A percentile compares a stretch with the other conserved stretches of the same genome.
phyloP scores from a whole-genome alignment of 2,888 invertebrate species.

The Mythimna lalbum region DNA sequence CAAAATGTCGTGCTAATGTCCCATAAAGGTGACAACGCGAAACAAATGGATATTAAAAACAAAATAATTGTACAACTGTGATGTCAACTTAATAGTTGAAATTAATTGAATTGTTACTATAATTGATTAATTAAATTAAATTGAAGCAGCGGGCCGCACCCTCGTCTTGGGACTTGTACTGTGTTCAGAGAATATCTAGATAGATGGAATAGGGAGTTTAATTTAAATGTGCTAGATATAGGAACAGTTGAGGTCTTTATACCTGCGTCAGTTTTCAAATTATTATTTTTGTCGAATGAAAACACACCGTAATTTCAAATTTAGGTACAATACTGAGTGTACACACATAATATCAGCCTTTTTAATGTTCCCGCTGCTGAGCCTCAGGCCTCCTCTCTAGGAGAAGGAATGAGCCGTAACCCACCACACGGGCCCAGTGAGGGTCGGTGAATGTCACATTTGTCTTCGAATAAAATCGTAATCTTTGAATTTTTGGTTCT shows the following conservation, averaged over 20 bases:
- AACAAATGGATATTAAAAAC: slow-evolving; percentile 3
- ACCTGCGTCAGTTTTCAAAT: not conserved
- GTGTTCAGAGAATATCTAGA: not conserved
- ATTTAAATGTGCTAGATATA: not conserved
- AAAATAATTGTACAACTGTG: slow-evolving; percentile 1
- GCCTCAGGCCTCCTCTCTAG: too few relatives aligned
- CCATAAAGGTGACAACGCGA: not conserved
- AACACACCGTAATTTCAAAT: too few relatives aligned
- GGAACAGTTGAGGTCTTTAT: not conserved
- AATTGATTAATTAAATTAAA: slow-evolving; percentile 53
- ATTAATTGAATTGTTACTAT: slow-evolving; percentile 50
- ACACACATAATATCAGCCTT: too few relatives aligned
- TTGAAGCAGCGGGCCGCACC: slow-evolving; percentile 22
- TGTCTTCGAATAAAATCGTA: too few relatives aligned
- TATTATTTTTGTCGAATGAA: too few relatives aligned
- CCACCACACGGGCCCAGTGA: too few relatives aligned
- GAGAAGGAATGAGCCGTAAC: too few relatives aligned
- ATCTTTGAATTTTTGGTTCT: too few relatives aligned
- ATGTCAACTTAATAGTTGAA: slow-evolving; percentile 2
- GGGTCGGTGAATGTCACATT: too few relatives aligned
- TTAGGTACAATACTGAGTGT: too few relatives aligned
- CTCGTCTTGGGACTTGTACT: slow-evolving; percentile 26
- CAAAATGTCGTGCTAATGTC: not conserved
- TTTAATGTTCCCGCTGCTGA: too few relatives aligned
- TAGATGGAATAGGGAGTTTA: not conserved